Percentiles rank a stretch among this genome's conserved stretches.
Conservation (phyloP, 2,888 invertebrate genomes). For the Aphidius colemani region DNA sequence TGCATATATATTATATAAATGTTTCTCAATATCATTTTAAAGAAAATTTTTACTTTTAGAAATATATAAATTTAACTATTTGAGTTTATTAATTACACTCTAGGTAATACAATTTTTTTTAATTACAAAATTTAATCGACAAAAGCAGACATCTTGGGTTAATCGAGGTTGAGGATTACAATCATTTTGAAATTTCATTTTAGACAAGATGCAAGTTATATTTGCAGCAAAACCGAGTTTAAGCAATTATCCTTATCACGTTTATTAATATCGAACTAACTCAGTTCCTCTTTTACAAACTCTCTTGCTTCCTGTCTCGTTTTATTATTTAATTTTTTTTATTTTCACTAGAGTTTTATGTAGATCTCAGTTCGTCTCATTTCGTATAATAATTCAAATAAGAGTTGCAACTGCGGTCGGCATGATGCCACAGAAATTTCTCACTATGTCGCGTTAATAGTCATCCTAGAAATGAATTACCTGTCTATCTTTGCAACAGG, state of each 20-base stretch:
- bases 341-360: neutral
- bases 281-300: conserved; percentile 22
- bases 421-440: no score
- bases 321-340: neutral
- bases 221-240: conserved; percentile 26
- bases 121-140: neutral
- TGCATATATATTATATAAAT: no score
- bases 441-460: no score
- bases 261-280: conserved; percentile 42
- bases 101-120: no score
- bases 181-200: conserved; percentile 28
- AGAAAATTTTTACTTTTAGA: no score
- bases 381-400: neutral
- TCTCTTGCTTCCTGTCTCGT: neutral
- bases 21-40: no score
- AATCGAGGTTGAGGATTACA: no score
- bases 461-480: no score
- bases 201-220: conserved; percentile 31
- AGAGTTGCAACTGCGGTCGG: neutral
- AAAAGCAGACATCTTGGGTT: neutral
- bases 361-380: neutral
- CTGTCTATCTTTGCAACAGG: no score
- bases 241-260: conserved; percentile 44
- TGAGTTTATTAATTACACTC: no score
- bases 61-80: no score